phyloP scores from a whole-genome alignment of 2,113 vertebrate genomes.

The Fregata magnificens region DNA sequence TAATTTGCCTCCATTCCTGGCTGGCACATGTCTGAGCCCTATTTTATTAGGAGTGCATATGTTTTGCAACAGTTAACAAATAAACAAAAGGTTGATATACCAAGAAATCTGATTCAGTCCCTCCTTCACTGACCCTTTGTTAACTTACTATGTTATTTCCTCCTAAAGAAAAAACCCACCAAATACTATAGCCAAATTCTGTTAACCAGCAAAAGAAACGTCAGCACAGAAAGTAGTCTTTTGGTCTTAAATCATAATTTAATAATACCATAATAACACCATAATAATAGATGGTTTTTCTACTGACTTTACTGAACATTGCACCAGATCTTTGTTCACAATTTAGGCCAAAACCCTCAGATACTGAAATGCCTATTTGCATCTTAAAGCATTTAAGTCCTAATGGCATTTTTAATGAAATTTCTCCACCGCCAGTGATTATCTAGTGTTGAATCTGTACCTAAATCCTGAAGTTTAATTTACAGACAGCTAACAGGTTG shows the following conservation, averaged over 20 bases:
- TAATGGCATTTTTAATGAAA: background rate
- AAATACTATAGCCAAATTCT: background rate
- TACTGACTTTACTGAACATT: background rate
- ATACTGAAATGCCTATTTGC: background rate
- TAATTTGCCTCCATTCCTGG: constrained; percentile 40
- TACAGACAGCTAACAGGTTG: background rate
- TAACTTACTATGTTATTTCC: background rate
- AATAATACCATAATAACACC: no score
- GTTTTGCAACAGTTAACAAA: constrained; percentile 26
- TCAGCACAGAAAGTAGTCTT: background rate
- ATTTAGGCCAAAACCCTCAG: background rate
- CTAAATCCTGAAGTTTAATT: background rate
- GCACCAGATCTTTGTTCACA: background rate
- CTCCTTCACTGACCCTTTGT: background rate
- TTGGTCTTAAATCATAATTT: background rate
- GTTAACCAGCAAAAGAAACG: background rate
- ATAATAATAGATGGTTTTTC: background rate
- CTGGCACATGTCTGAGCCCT: background rate
- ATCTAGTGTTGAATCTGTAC: background rate
- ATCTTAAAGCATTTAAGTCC: background rate
- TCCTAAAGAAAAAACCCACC: background rate
- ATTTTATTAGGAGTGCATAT: background rate
- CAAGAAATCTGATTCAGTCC: constrained; percentile 26
- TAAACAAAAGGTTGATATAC: constrained; percentile 45
- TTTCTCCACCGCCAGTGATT: background rate